Percentiles rank a stretch among this genome's conserved stretches.
Evolutionary conservation across 2,113 vertebrate species (phyloP).

Genomic region (Brienomyrus longianalis): DNA sequence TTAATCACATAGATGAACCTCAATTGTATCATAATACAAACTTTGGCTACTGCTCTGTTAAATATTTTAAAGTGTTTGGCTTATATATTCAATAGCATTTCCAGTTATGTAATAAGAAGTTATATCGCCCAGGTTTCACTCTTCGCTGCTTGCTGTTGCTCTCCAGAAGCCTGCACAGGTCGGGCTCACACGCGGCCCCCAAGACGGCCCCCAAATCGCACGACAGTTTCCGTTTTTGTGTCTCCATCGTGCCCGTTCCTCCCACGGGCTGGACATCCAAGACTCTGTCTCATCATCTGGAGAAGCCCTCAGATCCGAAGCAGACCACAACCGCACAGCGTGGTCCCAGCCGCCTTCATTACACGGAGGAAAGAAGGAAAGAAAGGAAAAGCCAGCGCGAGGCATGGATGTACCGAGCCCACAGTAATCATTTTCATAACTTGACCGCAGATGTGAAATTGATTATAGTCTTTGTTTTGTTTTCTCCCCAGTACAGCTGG

Average conservation of each 20-base stretch:
- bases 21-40: neutral
- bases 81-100: neutral
- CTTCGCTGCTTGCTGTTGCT: neutral
- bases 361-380: neutral
- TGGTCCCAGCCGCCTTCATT: neutral
- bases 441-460: slow-evolving; percentile 17
- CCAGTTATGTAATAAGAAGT: neutral
- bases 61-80: neutral
- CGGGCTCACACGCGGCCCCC: neutral
- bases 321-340: neutral
- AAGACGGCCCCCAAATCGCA: neutral
- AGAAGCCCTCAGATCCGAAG: neutral
- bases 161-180: neutral
- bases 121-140: neutral
- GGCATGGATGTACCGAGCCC: neutral
- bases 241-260: neutral
- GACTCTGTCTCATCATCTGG: neutral
- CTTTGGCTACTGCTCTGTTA: neutral
- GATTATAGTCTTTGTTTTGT: slow-evolving; percentile 9
- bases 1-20: neutral
- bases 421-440: slow-evolving; percentile 9
- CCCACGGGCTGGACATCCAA: neutral
- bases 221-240: neutral
- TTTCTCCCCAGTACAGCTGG: slow-evolving; percentile 8
- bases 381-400: neutral